Base-by-base conservation (phyloP, 2,113 vertebrate genomes). In the Tenrec ecaudatus region DNA sequence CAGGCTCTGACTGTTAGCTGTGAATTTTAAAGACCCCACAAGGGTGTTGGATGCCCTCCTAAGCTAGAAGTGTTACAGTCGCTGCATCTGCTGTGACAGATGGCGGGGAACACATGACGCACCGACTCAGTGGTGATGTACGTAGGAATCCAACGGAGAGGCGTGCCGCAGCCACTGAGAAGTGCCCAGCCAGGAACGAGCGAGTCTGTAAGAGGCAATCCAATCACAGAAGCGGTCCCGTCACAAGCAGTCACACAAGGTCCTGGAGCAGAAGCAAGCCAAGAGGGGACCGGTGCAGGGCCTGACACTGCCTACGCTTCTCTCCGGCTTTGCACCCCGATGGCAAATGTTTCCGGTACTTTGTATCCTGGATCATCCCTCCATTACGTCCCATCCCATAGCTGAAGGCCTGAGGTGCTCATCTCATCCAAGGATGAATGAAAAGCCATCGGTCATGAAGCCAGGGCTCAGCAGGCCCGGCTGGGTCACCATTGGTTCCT, bases 21-120 rank as follows among this genome's bases (percentile, higher is more conserved):
- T 96, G 96, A 96, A 97, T 96, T 97, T 96, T 97, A 96, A 96
- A 94, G 94, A 95, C 94, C 96, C 96, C 88, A 94, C 77, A 64
- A 96, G 94, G 92, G 95, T 97, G 95, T 92, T 96, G 86, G 91
- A 96, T 95, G 94, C 96, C 96, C 96, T 96, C 93, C 95, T 94
- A 94, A 94, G 94, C 95, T 92, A 86, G 88, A 95, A 96, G 95
- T 96, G 97, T 95, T 97, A 95, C 91, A 94, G 91, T 89, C 71
- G 82, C 96, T 14, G 95, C 97, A 97, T 97, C 94, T 98, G 97
- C 95, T 91, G 88, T 40, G 95, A 94, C 97, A 97, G 97, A 98
- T 97, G 97, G 97, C 4, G 10, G 93, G 92, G 81, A 96, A 93
- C 90, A 93, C 95, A 96, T n/a, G 96, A 95, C 53, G 78, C 31